A percentile compares a stretch with the other conserved stretches of the same genome.
phyloP scores from a whole-genome alignment of 2,113 vertebrate species.

The Ochotona curzoniae region DNA sequence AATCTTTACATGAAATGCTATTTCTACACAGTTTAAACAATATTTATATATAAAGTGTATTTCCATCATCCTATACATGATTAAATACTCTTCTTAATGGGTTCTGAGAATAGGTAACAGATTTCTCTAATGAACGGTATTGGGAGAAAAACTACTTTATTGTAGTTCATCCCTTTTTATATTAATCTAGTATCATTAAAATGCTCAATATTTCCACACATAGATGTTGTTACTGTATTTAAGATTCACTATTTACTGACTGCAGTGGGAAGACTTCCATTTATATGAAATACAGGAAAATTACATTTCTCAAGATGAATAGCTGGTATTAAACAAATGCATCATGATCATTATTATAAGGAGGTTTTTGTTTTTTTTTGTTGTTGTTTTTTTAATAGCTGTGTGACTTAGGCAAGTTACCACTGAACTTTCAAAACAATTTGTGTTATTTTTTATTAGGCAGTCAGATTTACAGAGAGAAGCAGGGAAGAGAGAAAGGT shows the following conservation, averaged over 20 bases:
- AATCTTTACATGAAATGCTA: neutral
- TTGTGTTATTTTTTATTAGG: too few relatives aligned
- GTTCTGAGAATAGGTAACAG: conserved; percentile 9
- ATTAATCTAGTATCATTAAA: neutral
- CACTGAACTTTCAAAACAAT: neutral
- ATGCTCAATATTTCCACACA: neutral
- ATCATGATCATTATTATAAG: neutral
- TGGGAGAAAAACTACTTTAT: conserved; percentile 35
- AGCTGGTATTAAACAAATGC: conserved; percentile 2
- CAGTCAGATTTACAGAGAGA: too few relatives aligned
- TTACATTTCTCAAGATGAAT: neutral
- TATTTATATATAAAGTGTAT: neutral
- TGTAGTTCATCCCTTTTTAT: neutral
- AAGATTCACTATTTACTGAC: neutral
- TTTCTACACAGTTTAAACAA: neutral
- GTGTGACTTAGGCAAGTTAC: neutral
- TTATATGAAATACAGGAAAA: neutral
- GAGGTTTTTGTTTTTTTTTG: too few relatives aligned
- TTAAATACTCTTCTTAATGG: conserved; percentile 29
- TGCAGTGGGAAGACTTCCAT: neutral
- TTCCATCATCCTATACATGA: neutral
- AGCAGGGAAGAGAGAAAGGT: too few relatives aligned
- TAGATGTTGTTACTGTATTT: neutral
- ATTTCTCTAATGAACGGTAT: conserved; percentile 23
- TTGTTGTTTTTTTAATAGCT: neutral